phyloP scores from a whole-genome alignment of 2,888 invertebrate species.

The Cosmorhoe ocellata region DNA sequence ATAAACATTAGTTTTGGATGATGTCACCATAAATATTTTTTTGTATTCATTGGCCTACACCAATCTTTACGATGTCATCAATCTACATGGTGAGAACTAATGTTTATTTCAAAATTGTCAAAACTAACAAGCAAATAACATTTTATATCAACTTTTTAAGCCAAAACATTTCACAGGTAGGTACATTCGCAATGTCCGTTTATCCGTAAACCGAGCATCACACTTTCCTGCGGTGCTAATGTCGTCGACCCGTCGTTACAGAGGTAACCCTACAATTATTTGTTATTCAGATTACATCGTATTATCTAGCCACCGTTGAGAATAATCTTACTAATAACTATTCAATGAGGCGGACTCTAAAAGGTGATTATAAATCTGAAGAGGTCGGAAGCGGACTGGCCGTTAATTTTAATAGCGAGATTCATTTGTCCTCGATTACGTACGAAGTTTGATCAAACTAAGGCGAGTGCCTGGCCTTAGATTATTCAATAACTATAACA shows the following conservation, averaged over 20 bases:
- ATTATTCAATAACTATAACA: no score
- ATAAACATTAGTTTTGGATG: no score
- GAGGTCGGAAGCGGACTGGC: constrained; percentile 63
- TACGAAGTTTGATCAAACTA: constrained; percentile 70
- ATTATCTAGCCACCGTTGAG: constrained; percentile 49
- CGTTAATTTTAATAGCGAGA: constrained; percentile 74
- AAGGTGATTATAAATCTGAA: constrained; percentile 73
- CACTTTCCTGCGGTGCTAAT: constrained; percentile 34
- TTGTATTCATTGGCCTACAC: no score
- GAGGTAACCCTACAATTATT: constrained; percentile 43
- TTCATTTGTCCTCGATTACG: constrained; percentile 73
- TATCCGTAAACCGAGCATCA: constrained; percentile 31
- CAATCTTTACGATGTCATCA: no score
- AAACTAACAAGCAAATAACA: no score
- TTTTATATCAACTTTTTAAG: no score
- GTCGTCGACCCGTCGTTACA: constrained; percentile 35
- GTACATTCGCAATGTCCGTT: constrained; percentile 14
- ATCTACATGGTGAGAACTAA: no score
- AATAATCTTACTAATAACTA: constrained; percentile 56
- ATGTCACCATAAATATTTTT: no score
- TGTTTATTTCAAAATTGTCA: no score
- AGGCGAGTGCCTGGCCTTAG: constrained; percentile 25
- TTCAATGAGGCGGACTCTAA: constrained; percentile 56
- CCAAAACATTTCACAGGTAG: no score
- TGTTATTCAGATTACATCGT: constrained; percentile 48